phyloP scores from a whole-genome alignment of 2,113 vertebrate species.

The Manacus vitellinus region DNA sequence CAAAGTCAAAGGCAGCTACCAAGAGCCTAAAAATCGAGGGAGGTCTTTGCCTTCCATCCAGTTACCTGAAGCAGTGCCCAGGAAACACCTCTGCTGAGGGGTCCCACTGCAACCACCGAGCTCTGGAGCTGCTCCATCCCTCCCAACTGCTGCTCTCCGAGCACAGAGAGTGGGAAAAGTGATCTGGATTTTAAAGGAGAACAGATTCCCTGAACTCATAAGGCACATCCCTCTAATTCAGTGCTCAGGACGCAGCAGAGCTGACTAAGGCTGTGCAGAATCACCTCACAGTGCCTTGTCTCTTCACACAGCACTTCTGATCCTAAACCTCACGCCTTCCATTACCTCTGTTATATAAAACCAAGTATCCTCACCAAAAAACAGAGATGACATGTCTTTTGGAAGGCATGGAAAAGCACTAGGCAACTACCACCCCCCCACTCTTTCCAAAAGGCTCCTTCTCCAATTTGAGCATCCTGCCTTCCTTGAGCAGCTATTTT shows the following conservation, averaged over 20 bases:
- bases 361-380: neutral
- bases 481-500: neutral
- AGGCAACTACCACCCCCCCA: neutral
- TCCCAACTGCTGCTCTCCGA: neutral
- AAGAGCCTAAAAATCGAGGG: rapidly evolving
- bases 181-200: neutral
- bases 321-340: neutral
- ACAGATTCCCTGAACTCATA: neutral
- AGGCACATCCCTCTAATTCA: rapidly evolving
- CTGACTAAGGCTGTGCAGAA: rapidly evolving
- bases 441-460: neutral
- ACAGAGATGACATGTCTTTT: rapidly evolving
- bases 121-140: neutral
- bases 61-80: neutral
- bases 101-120: rapidly evolving
- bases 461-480: neutral
- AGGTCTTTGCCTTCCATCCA: neutral
- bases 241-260: neutral
- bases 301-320: neutral
- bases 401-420: neutral
- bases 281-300: rapidly evolving
- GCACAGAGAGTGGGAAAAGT: neutral
- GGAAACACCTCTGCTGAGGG: neutral
- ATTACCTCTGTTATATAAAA: neutral
- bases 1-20: neutral